Base-by-base conservation (phyloP, 2,888 invertebrate genomes). In the Phorcus lineatus region DNA sequence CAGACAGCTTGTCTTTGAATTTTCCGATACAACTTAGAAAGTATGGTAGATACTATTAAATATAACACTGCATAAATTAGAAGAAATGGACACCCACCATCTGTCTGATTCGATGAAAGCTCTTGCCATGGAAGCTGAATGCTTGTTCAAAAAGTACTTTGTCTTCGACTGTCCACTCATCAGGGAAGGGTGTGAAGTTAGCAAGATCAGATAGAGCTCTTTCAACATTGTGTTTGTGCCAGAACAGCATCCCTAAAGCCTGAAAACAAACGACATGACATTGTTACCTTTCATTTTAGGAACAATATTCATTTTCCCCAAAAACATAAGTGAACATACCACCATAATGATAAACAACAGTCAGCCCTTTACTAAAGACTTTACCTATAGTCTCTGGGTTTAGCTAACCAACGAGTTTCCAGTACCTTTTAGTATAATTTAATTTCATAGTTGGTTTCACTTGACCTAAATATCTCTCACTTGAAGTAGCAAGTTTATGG, bases 141-240 rank as follows among this genome's bases (percentile, higher is more conserved):
- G 99, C 99, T 94, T 99, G 98, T 92, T 99, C 99, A 94, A 99
- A 99, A 17, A 99, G 94, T 75, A 98, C 98, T 94, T 98, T 99
- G 92, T 99, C 99, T 93, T 99, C 99, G 0, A 97, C 96, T 2
- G 98, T 97, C 99, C 99, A 99, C 92, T 99, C 98, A 94, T 99
- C 98, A 17, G 98, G 98, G 90, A 98, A 98, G 0, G 99, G 99
- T 81, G 98, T 98, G 92, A 98, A 99, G 93, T 99, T 99, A 0
- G 98, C 97, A 88, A 99, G 95, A 92, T 99, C 99, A 93, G 97
- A 94, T 24, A 98, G 96, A 11, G 99, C 98, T 89, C 97, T 95
- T 87, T 97, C 97, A 82, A 99, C 94, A 93, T 98, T 97, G 93
- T 99, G 98, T 94, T 98, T 98, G 92, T 99, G 98, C 98, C 98